Evolutionary conservation across 2,888 invertebrate species (phyloP).

Genomic region (Tipula unca): DNA sequence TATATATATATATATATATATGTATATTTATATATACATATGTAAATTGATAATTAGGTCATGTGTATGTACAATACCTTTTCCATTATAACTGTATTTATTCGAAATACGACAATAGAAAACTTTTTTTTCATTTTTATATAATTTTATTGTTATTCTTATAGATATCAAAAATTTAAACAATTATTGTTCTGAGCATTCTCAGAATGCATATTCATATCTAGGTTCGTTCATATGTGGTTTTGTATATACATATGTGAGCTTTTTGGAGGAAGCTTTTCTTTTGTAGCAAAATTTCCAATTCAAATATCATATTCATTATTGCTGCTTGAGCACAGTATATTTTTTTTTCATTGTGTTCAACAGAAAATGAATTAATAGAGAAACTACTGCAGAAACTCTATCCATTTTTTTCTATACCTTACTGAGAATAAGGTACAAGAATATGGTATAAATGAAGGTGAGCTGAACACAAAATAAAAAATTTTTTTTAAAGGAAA

Average conservation of each 20-base stretch:
- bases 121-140: background rate
- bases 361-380: background rate
- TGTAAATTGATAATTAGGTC: background rate
- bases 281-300: background rate
- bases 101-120: background rate
- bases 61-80: background rate
- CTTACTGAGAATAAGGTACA: background rate
- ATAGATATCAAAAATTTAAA: background rate
- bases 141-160: background rate
- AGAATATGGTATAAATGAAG: background rate
- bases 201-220: background rate
- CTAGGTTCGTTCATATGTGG: background rate
- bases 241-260: background rate
- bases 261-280: background rate
- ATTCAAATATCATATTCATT: background rate
- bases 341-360: background rate
- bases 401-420: background rate
- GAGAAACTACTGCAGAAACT: background rate
- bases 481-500: background rate
- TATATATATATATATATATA: background rate
- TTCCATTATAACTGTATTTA: background rate
- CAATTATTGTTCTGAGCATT: background rate
- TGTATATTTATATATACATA: background rate
- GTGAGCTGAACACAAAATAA: background rate
- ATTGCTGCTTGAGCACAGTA: background rate